These are phyloP conservation scores for Tiaroga cobitis DNA, from an alignment of 2,797 vertebrate species.

Conservation along the genomic window DNA sequence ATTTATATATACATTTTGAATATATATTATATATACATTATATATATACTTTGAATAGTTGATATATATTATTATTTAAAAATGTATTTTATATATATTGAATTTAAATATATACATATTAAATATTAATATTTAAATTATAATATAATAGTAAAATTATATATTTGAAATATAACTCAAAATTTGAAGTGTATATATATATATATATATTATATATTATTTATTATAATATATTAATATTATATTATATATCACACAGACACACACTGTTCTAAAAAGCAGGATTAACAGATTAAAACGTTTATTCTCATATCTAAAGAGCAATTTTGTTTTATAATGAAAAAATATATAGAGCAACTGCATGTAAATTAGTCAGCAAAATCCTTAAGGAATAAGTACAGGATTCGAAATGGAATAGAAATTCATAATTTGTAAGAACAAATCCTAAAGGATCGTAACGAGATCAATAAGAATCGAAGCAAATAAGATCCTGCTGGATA, in stretches of 20 bases:
- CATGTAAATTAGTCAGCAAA: neutral
- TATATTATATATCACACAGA: no score
- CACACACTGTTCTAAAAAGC: neutral
- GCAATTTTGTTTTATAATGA: neutral
- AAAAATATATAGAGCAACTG: neutral
- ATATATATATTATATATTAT: no score
- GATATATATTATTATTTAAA: no score
- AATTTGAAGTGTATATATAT: no score
- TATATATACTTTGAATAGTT: no score
- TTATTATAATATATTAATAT: no score
- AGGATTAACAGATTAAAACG: neutral
- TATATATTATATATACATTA: no score
- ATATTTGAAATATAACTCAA: no score
- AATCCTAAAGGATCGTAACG: slow-evolving; percentile 8
- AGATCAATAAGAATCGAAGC: slow-evolving; percentile 1
- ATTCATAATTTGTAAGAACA: slow-evolving; percentile 1
- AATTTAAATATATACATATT: neutral
- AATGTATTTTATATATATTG: no score
- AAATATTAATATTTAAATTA: neutral
- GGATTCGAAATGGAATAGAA: neutral
- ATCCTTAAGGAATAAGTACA: neutral
- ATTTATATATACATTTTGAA: no score
- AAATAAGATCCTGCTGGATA: slow-evolving; percentile 1
- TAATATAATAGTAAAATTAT: no score
- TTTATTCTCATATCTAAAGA: neutral